Base-by-base conservation (phyloP, 2,113 vertebrate species). In the Rhinolophus sinicus region DNA sequence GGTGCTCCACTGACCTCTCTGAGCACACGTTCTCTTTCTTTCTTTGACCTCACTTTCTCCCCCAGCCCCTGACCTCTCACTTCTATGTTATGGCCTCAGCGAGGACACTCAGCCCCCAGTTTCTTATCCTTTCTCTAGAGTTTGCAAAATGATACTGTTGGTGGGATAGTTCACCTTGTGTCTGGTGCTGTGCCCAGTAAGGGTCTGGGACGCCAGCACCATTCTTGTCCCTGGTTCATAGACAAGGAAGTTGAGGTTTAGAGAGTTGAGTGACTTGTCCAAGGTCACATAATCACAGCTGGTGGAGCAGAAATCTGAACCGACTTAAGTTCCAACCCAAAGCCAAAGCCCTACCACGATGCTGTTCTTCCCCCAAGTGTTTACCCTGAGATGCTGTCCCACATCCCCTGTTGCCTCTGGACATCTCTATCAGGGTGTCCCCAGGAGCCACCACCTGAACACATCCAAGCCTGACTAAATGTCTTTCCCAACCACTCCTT, bases 1-100 rank as follows among this genome's bases (percentile, higher is more conserved):
- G 3, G 2, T 8, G 24, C 14, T 52, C 47, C 15, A 2, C 0
- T 9, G 8, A 12, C 40, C 28, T 24, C 22, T 44, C 35, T 2
- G 21, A 83, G 13, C 12, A 33, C 2, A 3, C 18, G 18, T 50
- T 82, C 60, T 35, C 22, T 44, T 50, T 33, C 33, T 35, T 56
- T 10, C 28, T 52, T 33, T 26, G 3, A 24, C n/a, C 47, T 26
- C 12, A 16, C 58, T 52, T 38, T 77, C 60, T 89, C 33, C 24
- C 52, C 30, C 35, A 19, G 6, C 0, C 6, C 8, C 21, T 12
- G 21, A 9, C 73, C n/a, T 56, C 88, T 24, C 8, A 13, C 72
- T 81, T 69, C 30, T 35, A 13, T 50, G 64, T 88, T 60, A 40
- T 3, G 35, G 28, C 5, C 83, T 44, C 38, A 56, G 77, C 9